Evolutionary conservation across 2,888 invertebrate species (phyloP).

Genomic region (Automeris io): DNA sequence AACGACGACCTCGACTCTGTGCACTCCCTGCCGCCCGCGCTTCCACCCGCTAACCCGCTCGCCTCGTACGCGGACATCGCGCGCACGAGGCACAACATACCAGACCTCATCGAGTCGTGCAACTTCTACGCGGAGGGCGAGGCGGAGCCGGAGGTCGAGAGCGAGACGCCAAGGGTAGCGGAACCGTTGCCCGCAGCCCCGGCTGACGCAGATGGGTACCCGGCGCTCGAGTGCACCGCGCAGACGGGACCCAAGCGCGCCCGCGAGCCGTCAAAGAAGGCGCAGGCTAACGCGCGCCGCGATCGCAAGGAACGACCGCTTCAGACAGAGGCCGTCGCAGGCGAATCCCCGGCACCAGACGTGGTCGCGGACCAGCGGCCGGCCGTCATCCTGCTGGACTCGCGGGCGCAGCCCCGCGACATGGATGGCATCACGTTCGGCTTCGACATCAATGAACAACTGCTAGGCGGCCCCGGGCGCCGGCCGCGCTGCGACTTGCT

Average conservation of each 20-base stretch:
- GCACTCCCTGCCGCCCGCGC: constrained; percentile 82
- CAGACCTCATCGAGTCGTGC: constrained; percentile 72
- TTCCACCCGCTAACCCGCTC: constrained; percentile 39
- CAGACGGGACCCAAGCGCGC: constrained; percentile 14
- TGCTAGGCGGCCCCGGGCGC: constrained; percentile 68
- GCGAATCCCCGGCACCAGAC: constrained; percentile 51
- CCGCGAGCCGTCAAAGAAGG: constrained; percentile 12
- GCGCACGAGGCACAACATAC: constrained; percentile 70
- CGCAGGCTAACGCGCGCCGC: constrained; percentile 19
- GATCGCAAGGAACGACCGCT: constrained; percentile 17
- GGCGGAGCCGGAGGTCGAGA: constrained; percentile 35
- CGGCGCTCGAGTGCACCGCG: constrained; percentile 20
- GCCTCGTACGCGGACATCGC: constrained; percentile 91
- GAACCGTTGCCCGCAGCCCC: constrained; percentile 18
- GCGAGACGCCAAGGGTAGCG: constrained; percentile 13
- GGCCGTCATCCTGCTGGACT: constrained; percentile 85
- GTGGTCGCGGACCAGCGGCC: constrained; percentile 75
- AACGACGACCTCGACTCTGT: constrained; percentile 89
- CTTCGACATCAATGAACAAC: constrained; percentile 85
- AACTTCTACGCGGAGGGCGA: constrained; percentile 64
- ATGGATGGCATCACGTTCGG: constrained; percentile 87
- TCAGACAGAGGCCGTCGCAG: constrained; percentile 44
- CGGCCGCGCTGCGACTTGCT: constrained; percentile 44
- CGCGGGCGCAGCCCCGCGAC: constrained; percentile 64
- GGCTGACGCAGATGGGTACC: constrained; percentile 24